Evolutionary conservation across 2,113 vertebrate species (phyloP), one percentile per base, ranked within the genome.

Genomic region (Rhegmatorhina hoffmannsi): DNA sequence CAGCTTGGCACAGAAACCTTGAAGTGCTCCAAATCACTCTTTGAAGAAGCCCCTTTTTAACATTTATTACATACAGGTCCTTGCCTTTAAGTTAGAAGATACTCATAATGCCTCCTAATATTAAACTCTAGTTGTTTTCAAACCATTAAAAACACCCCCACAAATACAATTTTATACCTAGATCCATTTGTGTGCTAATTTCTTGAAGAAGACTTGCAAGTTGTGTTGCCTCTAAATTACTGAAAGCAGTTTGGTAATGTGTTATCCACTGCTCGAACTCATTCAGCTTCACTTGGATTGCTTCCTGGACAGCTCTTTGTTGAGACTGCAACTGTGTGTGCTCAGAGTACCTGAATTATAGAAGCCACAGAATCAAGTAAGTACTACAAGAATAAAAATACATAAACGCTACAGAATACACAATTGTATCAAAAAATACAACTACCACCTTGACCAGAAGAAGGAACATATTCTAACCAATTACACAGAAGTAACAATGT

Each of bases 251-350:
- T 95, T 99, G 99, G 93, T 99, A 99, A 95, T 99, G 99, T 13
- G 99, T 98, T 93, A 99, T 99, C 99, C 99, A 99, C 93, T 99
- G 99, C 92, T 99, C 99, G 96, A 99, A 98, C 91, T 99, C 99
- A 12, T 98, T 98, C 93, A 99, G 97, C 95, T 99, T 99, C 96
- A 98, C 98, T 97, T 99, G 98, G 94, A 99, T 99, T 78, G 99
- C 99, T 84, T 99, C 99, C 93, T 99, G 99, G 69, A 99, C 99
- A 7, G 99, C 99, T 89, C 98, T 98, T 92, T 99, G 99, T 73
- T 99, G 98, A 23, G 99, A 99, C 96, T 99, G 99, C 70, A 99
- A 96, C 96, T 99, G 99, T 10, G 98, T 99, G 84, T 99, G 99
- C 92, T 99, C 99, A 59, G 99, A 99, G 97, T 99, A 99, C 92